phyloP scores from a whole-genome alignment of 2,113 vertebrate genomes.

The Coreoperca whiteheadi region DNA sequence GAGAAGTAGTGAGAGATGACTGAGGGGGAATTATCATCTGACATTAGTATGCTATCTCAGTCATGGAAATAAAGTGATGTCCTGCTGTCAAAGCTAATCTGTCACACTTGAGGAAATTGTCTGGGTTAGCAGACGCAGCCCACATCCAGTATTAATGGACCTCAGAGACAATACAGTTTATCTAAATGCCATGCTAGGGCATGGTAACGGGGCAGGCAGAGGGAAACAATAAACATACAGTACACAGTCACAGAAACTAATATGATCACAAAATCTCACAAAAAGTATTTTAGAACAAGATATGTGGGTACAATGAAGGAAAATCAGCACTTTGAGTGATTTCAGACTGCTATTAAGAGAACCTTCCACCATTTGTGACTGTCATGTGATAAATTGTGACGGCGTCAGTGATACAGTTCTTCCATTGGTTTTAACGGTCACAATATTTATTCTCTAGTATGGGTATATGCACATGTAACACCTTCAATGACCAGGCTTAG shows the following conservation, averaged over 20 bases:
- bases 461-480: background rate
- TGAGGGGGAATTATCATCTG: constrained; percentile 22
- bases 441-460: background rate
- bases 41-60: constrained; percentile 45
- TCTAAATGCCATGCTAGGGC: constrained; percentile 2
- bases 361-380: background rate
- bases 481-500: background rate
- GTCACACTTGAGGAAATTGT: constrained; percentile 34
- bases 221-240: background rate
- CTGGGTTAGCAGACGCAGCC: constrained; percentile 4
- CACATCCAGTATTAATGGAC: constrained; percentile 1
- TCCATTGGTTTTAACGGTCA: background rate
- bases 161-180: constrained; percentile 4
- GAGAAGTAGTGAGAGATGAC: background rate
- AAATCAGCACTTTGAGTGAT: background rate
- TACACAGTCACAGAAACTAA: background rate
- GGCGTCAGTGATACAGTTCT: background rate
- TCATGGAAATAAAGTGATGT: constrained; percentile 58
- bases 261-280: background rate
- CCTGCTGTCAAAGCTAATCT: constrained; percentile 60
- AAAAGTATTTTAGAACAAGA: background rate
- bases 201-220: background rate
- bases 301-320: background rate
- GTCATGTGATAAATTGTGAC: background rate
- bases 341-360: background rate